Evolutionary conservation across 2,113 vertebrate species (phyloP), one percentile per base, ranked within the genome.

Genomic region (Leptodactylus fuscus): DNA sequence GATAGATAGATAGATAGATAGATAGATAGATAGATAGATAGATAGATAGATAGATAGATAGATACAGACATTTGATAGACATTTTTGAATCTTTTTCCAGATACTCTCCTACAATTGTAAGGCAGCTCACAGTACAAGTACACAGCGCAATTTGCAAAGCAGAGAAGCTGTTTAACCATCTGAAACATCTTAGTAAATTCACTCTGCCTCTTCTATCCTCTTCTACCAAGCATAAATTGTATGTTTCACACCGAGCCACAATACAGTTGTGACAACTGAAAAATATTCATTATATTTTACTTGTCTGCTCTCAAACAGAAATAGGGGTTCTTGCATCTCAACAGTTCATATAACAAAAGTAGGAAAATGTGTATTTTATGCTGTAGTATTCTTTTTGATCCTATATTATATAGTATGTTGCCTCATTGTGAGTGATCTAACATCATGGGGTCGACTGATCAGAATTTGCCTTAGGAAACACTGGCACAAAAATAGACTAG

Each of bases 401-500:
- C 44, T 75, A 48, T 60, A 24, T 60, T 41, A 20, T 24, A 22
- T 78, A n/a, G 18, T 58, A 36, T 55, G 32, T 41, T 79, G 76
- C 53, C 51, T 36, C 44, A 79, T 58, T 79, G 34, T 60, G 76
- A 58, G 76, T 60, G 51, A 58, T 79, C 51, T 79, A 41, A 79
- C 53, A 60, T 79, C 51, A 79, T 58, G 51, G 76, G 51, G 51
- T 79, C 34, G 51, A 58, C 32, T 60, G 51, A 41, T 79, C 18
- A 79, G 55, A 79, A 38, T 38, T 32, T 58, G 76, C 76, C 51
- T 58, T 24, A 38, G 76, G 76, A 79, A 58, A 79, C 34, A 13
- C 53, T 78, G 34, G 32, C 34, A 58, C 76, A 79, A 79, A 79
- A 78, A 78, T 78, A 78, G 75, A 55, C 75, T 38, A 5, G 22